phyloP scores from a whole-genome alignment of 2,888 invertebrate species.

The Lypha dubia region DNA sequence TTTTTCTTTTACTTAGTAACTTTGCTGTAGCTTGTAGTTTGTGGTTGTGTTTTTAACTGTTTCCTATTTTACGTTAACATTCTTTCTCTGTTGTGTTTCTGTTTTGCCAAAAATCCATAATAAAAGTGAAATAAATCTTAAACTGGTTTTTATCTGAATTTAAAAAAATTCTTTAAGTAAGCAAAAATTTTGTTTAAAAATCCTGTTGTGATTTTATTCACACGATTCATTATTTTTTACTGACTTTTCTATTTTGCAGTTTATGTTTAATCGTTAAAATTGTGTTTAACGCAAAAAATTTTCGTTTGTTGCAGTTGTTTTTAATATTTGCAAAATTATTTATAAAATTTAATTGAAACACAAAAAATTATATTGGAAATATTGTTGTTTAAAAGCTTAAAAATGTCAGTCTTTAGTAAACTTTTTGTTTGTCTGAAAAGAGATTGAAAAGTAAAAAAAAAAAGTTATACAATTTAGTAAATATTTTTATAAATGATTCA shows the following conservation, averaged over 20 bases:
- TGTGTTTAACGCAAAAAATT: conserved; percentile 54
- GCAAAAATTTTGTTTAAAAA: conserved; percentile 1
- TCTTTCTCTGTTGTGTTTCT: conserved; percentile 12
- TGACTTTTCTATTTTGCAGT: conserved; percentile 1
- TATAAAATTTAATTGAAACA: conserved; percentile 68
- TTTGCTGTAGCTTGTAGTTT: conserved; percentile 69
- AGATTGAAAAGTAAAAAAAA: conserved; percentile 32
- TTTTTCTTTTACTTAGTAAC: conserved; percentile 70
- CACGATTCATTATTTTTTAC: neutral
- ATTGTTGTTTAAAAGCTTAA: conserved; percentile 84
- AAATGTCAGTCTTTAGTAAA: conserved; percentile 84
- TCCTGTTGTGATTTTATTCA: conserved; percentile 32
- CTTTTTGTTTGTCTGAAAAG: conserved; percentile 74
- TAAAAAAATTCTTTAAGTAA: conserved; percentile 19
- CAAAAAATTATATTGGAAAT: conserved; percentile 78
- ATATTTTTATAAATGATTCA: neutral
- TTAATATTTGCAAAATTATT: conserved; percentile 62
- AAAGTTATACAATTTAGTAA: neutral
- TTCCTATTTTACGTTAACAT: conserved; percentile 44
- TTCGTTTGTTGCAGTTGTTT: conserved; percentile 63
- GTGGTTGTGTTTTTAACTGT: conserved; percentile 62
- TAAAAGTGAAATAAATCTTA: conserved; percentile 37
- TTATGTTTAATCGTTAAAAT: conserved; percentile 38
- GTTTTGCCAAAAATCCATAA: conserved; percentile 44
- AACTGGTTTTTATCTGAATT: conserved; percentile 48